Conservation (phyloP, 2,888 invertebrate species). For the Rhamnusium bicolor region DNA sequence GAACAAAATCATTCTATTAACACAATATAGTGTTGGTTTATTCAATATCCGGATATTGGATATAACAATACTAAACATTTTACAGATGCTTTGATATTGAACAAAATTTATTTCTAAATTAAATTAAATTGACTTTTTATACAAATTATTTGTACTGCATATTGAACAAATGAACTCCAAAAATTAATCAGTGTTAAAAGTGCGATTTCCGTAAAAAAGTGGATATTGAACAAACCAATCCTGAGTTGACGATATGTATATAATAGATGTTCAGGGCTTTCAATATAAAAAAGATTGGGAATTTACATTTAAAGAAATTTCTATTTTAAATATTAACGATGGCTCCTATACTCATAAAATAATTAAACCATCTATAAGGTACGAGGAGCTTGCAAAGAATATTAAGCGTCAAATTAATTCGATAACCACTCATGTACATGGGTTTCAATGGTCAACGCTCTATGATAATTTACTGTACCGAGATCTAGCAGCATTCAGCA, state of each 20-base stretch:
- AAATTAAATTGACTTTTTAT: not conserved
- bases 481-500: too few relatives aligned
- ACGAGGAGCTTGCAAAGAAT: too few relatives aligned
- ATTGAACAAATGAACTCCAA: not conserved
- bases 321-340: not conserved
- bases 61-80: not conserved
- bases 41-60: not conserved
- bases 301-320: not conserved
- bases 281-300: not conserved
- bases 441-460: too few relatives aligned
- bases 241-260: not conserved
- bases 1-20: not conserved
- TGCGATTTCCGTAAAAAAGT: not conserved
- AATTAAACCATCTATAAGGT: too few relatives aligned
- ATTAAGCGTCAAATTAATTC: too few relatives aligned
- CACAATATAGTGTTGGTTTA: not conserved
- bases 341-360: not conserved
- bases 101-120: not conserved
- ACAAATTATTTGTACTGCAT: not conserved
- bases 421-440: too few relatives aligned
- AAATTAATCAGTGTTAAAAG: not conserved
- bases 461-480: too few relatives aligned
- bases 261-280: not conserved
- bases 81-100: not conserved
- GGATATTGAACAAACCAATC: not conserved